Evolutionary conservation across 2,113 vertebrate genomes (phyloP).

Genomic region (Anas platyrhynchos): DNA sequence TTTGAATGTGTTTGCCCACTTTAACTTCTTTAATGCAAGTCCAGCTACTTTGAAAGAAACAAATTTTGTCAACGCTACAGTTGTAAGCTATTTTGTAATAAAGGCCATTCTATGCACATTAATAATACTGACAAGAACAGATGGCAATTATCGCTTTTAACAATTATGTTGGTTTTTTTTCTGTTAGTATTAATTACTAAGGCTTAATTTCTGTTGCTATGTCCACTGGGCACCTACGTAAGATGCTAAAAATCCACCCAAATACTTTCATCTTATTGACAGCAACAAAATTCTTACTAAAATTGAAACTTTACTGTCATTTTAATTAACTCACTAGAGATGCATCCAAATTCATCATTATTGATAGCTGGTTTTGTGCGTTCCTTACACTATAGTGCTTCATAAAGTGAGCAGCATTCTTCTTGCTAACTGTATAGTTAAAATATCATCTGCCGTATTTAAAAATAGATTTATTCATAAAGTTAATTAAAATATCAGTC

Average conservation of each 20-base stretch:
- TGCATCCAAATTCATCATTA: conserved; percentile 41
- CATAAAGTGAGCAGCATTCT: conserved; percentile 27
- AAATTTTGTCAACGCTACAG: conserved; percentile 26
- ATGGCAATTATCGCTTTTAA: conserved; percentile 67
- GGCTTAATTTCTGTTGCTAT: conserved; percentile 58
- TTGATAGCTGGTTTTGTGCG: conserved; percentile 19
- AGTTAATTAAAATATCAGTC: conserved; percentile 26
- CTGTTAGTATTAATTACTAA: conserved; percentile 66
- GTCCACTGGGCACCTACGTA: conserved; percentile 27
- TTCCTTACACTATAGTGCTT: background rate
- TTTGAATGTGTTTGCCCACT: conserved; percentile 28
- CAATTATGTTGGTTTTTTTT: conserved; percentile 44
- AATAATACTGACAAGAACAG: conserved; percentile 71
- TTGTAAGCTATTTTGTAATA: conserved; percentile 51
- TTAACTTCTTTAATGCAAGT: conserved; percentile 40
- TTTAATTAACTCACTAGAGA: conserved; percentile 70
- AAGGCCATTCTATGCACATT: conserved; percentile 46
- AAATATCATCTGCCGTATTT: conserved; percentile 20
- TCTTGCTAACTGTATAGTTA: conserved; percentile 4
- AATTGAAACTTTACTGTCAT: conserved; percentile 32
- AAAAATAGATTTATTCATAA: background rate
- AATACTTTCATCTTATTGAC: conserved; percentile 32
- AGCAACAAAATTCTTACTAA: conserved; percentile 27
- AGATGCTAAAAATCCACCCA: conserved; percentile 33
- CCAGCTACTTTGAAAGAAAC: conserved; percentile 38